Percentiles rank a stretch among this genome's conserved stretches.
phyloP scores from a whole-genome alignment of 2,113 vertebrate species.

The Fulica atra region DNA sequence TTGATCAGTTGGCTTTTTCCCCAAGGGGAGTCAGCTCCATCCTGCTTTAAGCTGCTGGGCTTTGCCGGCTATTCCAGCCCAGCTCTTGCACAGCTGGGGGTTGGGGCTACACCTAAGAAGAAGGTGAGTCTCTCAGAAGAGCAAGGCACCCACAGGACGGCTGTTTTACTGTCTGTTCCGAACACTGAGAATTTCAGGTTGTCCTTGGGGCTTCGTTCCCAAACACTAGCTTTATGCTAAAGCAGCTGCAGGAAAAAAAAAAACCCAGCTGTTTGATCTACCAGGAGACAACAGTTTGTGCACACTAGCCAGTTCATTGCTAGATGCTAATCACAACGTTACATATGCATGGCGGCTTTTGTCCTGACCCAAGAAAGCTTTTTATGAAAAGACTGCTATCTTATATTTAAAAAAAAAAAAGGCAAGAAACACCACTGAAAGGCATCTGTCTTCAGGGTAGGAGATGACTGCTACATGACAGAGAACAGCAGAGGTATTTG shows the following conservation, averaged over 20 bases:
- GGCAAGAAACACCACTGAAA: background rate
- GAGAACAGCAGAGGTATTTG: background rate
- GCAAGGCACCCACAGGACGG: accelerated
- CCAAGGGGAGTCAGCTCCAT: accelerated
- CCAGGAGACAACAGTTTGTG: background rate
- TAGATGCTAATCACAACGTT: background rate
- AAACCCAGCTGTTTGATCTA: background rate
- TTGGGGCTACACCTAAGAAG: accelerated
- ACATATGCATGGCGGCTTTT: background rate
- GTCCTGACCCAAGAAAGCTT: background rate
- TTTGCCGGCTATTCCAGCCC: background rate
- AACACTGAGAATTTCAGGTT: background rate
- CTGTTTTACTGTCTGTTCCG: accelerated
- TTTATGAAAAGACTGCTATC: background rate
- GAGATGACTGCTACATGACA: background rate
- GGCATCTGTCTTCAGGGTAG: background rate
- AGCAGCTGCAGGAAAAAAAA: background rate
- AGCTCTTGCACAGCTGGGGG: background rate
- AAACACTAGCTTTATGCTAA: background rate
- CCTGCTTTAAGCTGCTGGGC: accelerated
- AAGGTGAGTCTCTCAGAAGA: background rate
- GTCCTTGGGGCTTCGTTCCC: background rate
- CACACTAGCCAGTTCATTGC: background rate
- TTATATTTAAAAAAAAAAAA: background rate
- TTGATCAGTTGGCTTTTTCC: accelerated